These are phyloP conservation scores for Sycobia sp. DNA, from an alignment of 1,140 invertebrate species.

Conservation along the genomic window DNA sequence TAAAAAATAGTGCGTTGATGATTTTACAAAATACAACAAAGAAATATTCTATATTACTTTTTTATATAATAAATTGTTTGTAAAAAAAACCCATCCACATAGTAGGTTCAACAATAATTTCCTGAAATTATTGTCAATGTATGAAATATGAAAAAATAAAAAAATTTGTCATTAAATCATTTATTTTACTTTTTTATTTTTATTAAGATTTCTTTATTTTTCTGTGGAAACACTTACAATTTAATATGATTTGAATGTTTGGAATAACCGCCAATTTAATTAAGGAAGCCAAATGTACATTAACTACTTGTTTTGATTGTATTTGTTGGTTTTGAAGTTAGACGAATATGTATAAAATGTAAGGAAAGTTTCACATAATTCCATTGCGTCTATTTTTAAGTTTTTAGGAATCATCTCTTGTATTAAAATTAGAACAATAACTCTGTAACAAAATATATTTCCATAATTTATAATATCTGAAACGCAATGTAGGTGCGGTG, in stretches of 20 bases:
- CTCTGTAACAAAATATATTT: slow-evolving; percentile 25
- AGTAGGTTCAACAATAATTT: not conserved
- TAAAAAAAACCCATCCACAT: not conserved
- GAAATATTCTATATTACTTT: not conserved
- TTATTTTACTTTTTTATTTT: slow-evolving; percentile 1
- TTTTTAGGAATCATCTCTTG: no score
- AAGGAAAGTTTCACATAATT: not conserved
- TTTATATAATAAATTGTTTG: not conserved
- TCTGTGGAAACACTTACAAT: not conserved
- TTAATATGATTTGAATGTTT: not conserved
- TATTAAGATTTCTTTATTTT: not conserved
- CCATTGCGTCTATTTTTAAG: no score
- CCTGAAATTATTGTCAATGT: no score
- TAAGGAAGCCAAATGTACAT: not conserved
- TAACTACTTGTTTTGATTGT: no score
- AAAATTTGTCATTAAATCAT: slow-evolving; percentile 7
- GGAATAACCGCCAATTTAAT: not conserved
- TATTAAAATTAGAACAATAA: no score
- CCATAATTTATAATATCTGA: slow-evolving; percentile 15
- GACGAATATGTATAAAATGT: not conserved
- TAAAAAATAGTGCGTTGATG: not conserved
- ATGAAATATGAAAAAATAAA: no score
- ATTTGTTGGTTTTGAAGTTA: not conserved
- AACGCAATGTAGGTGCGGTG: not conserved
- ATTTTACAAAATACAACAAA: slow-evolving; percentile 13